A percentile compares a stretch with the other conserved stretches of the same genome.
These are phyloP conservation scores for Neotragus pygmaeus DNA, from an alignment of 2,113 vertebrate species.

Conservation along the genomic window DNA sequence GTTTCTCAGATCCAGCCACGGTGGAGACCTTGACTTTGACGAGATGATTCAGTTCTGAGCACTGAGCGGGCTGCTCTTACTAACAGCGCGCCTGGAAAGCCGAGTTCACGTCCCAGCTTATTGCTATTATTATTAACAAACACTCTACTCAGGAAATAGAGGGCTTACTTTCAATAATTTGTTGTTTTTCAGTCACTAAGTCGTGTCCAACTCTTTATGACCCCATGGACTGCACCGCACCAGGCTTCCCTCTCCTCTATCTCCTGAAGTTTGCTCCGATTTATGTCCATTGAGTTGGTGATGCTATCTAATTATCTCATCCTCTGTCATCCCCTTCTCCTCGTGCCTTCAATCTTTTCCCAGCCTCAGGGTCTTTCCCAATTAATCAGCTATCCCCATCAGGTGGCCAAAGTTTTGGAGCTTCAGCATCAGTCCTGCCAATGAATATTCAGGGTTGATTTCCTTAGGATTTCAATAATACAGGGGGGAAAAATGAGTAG, in stretches of 20 bases:
- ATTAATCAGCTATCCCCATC: neutral
- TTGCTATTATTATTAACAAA: neutral
- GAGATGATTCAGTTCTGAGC: neutral
- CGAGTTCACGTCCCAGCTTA: neutral
- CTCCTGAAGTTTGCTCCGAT: neutral
- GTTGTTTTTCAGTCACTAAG: neutral
- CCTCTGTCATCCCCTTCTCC: neutral
- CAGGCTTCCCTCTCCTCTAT: neutral
- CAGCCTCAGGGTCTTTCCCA: neutral
- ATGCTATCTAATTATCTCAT: neutral
- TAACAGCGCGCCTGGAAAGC: neutral
- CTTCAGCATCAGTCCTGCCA: neutral
- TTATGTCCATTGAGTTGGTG: neutral
- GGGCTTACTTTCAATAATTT: neutral
- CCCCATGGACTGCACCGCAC: neutral
- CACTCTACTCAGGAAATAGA: neutral
- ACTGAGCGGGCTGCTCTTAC: neutral
- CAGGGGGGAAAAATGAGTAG: neutral
- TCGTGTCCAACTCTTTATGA: neutral
- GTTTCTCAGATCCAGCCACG: fast-evolving
- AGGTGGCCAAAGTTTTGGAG: neutral
- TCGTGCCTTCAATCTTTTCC: neutral
- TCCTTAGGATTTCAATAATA: neutral
- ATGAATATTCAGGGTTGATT: neutral
- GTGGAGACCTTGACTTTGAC: neutral